Evolutionary conservation across 1,140 invertebrate genomes (phyloP), one percentile per base, ranked within the genome.

Genomic region (Gonatopus flavifemur): DNA sequence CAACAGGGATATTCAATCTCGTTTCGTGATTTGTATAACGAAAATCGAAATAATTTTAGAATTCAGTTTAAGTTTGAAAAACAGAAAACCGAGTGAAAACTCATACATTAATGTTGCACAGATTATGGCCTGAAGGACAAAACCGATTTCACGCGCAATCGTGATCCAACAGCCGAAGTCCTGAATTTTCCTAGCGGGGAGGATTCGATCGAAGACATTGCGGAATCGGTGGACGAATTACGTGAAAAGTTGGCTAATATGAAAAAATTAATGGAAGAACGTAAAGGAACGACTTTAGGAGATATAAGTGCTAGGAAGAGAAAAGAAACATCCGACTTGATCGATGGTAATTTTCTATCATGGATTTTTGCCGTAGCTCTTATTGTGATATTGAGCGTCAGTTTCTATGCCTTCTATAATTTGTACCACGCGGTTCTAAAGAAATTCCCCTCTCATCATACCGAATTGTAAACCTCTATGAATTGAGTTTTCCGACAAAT

Each of bases 361-460:
- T 82, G 89, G 56, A 88, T 91, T 15, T 91, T 93, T 61, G 85
- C 83, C 3, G 83, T 85, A 1, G 88, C 88, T 1, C 75, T 93
- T 3, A 57, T 86, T 3, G 83, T 91, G n/a, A 91, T 92, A 32
- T 64, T 91, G 1, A 84, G 84, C 52, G 89, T 91, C 37, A 90
- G 88, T 33, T 80, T 86, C 2, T 91, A 91, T 60, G 89, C 89
- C 0, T 93, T 91, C 69, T 90, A 91, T 58, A 91, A 89, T 72
- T 76, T 93, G 0, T 91, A 90, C 62, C 80, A 84, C 55, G 89
- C 90, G 6, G 87, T 91, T 25, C 67, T 90, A 1, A 91, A 90
- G 70, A 89, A 88, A 68, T 90, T 90, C 62, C 86, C 88, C 1
- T 83, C 86, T 0, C 81, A 80, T 30, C 89, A 91, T 64, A 88